These are phyloP conservation scores for Muricea muricata DNA, from an alignment of 92 coral and sea anemone genomes.

Conservation along the genomic window DNA sequence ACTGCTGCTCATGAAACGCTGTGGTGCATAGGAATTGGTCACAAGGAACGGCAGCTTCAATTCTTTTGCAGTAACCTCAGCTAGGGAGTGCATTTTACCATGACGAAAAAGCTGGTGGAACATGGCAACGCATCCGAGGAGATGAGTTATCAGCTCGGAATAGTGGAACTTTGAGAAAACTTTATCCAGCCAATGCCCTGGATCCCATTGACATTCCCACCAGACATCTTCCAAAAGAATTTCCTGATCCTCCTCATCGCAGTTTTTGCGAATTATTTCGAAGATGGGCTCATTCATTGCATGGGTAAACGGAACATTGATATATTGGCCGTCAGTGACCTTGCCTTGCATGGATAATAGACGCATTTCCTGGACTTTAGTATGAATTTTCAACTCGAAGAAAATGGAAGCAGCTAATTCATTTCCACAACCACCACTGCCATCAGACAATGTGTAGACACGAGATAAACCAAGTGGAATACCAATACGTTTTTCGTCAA, in stretches of 20 bases:
- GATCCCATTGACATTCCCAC: slow-evolving; percentile 30
- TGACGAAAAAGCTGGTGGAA: slow-evolving; percentile 10
- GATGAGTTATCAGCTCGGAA: neutral
- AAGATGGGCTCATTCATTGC: slow-evolving; percentile 6
- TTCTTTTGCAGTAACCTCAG: slow-evolving; percentile 16
- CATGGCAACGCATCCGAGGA: slow-evolving; percentile 3
- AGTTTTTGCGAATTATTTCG: neutral
- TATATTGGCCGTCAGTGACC: neutral
- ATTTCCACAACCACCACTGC: neutral
- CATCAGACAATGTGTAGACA: neutral
- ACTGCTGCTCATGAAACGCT: slow-evolving; percentile 25
- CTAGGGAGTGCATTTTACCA: slow-evolving; percentile 17
- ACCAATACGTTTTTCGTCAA: neutral
- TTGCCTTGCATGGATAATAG: neutral
- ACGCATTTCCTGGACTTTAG: neutral
- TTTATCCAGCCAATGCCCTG: neutral
- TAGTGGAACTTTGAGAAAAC: slow-evolving; percentile 2
- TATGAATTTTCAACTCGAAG: neutral
- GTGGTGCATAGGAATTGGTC: neutral
- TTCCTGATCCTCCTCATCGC: neutral
- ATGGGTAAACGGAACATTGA: neutral
- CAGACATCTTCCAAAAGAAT: slow-evolving; percentile 1
- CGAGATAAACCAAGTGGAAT: neutral
- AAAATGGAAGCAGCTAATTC: neutral
- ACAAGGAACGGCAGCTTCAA: slow-evolving; percentile 13